Percentiles rank a stretch among this genome's conserved stretches.
These are phyloP conservation scores for Meloe dianella DNA, from an alignment of 2,888 invertebrate species.

Conservation along the genomic window DNA sequence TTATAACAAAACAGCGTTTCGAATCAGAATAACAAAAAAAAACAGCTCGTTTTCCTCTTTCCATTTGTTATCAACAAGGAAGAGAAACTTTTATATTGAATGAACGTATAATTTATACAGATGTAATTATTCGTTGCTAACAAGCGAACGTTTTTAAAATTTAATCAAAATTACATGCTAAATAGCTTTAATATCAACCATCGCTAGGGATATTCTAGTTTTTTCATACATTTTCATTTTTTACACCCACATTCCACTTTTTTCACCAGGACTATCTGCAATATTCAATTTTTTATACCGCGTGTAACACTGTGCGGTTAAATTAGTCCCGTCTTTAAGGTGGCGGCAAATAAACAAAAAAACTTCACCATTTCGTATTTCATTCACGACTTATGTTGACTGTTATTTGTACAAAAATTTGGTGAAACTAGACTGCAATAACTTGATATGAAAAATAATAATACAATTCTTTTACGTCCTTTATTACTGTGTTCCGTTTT, in stretches of 20 bases:
- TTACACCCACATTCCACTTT: no score
- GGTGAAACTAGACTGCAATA: no score
- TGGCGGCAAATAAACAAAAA: background rate
- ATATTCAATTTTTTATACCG: background rate
- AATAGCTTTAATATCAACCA: background rate
- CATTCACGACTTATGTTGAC: background rate
- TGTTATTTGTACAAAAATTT: background rate
- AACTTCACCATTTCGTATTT: background rate
- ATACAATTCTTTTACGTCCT: background rate
- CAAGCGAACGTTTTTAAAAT: conserved; percentile 1
- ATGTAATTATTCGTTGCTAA: conserved; percentile 14
- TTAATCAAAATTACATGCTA: background rate
- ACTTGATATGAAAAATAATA: background rate
- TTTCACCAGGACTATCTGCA: background rate
- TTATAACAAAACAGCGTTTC: conserved; percentile 8
- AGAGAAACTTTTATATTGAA: conserved; percentile 14
- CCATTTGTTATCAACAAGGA: conserved; percentile 7
- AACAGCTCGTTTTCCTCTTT: background rate
- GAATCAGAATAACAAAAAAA: conserved; percentile 14
- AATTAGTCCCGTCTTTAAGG: background rate
- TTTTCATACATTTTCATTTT: no score
- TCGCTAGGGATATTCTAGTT: background rate
- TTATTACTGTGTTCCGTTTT: background rate
- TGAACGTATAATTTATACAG: conserved; percentile 16
- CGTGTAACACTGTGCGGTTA: background rate